Evolutionary conservation across 2,888 invertebrate genomes (phyloP).

Genomic region (Pycnomerus fuliginosus): DNA sequence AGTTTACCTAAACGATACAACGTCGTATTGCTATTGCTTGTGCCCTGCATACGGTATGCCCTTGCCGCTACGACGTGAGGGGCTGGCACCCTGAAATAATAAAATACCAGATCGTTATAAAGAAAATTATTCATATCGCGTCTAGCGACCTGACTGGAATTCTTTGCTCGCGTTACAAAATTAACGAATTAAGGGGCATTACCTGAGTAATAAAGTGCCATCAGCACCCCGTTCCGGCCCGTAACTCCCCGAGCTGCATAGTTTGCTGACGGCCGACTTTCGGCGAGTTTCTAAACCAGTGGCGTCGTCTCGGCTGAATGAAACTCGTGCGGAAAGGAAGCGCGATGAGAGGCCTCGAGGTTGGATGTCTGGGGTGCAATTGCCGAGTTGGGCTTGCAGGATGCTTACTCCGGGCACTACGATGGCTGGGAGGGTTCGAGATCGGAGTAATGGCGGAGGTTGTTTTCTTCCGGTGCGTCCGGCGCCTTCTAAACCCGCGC

Average conservation of each 20-base stretch:
- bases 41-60: conserved; percentile 56
- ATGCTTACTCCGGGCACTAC: conserved; percentile 82
- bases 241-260: conserved; percentile 47
- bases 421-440: conserved; percentile 84
- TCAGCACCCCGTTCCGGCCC: conserved; percentile 59
- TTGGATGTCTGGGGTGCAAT: conserved; percentile 49
- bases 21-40: conserved; percentile 47
- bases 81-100: conserved; percentile 55
- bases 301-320: conserved; percentile 46
- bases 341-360: conserved; percentile 34
- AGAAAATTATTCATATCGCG: too few species aligned
- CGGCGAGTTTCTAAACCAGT: conserved; percentile 45
- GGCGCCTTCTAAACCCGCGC: conserved; percentile 58
- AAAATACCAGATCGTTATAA: too few species aligned
- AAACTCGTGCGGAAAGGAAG: conserved; percentile 43
- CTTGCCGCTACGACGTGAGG: conserved; percentile 60
- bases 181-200: too few species aligned
- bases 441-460: conserved; percentile 73
- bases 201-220: conserved; percentile 65
- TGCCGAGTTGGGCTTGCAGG: conserved; percentile 77
- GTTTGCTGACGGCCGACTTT: conserved; percentile 49
- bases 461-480: conserved; percentile 52
- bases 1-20: conserved; percentile 59
- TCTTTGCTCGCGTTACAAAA: too few species aligned
- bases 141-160: too few species aligned